Conservation (phyloP, 37 sponge, comb jelly and placozoan genomes). For the Ianthella basta region DNA sequence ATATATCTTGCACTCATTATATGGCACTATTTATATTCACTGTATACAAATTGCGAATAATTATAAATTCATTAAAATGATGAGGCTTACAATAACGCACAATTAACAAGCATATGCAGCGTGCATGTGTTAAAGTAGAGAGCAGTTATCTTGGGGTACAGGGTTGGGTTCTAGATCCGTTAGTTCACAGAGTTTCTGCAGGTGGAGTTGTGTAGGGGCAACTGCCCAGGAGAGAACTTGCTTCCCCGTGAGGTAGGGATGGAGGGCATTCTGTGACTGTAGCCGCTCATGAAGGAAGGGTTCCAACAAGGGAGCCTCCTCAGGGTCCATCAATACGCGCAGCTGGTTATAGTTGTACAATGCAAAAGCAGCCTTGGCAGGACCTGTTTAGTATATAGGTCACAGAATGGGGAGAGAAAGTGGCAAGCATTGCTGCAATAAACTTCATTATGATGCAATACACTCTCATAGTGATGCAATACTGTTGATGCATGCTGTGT, state of each 20-base stretch:
- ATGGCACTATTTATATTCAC: no score
- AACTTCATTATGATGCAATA: neutral
- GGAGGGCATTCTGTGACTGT: constrained; percentile 48
- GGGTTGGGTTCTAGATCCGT: constrained; percentile 59
- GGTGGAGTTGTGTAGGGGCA: constrained; percentile 52
- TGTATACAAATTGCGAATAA: no score
- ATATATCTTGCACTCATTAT: no score
- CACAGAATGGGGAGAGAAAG: no score
- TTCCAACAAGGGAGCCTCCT: constrained; percentile 24
- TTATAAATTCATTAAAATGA: no score
- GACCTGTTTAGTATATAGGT: constrained; percentile 39
- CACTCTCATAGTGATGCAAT: neutral
- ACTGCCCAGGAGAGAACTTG: constrained; percentile 81
- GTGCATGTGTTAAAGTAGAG: neutral
- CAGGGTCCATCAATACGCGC: neutral
- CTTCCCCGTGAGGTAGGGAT: constrained; percentile 44
- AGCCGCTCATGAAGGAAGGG: constrained; percentile 46
- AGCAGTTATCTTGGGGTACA: neutral
- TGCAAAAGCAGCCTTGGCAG: constrained; percentile 74
- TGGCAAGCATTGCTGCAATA: neutral
- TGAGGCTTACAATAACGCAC: no score
- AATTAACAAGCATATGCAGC: no score
- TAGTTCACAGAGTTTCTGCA: constrained; percentile 55
- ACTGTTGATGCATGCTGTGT: no score
- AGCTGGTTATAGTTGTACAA: constrained; percentile 57